Base-by-base conservation (phyloP, 2,797 vertebrate species). In the Thaleichthys pacificus region DNA sequence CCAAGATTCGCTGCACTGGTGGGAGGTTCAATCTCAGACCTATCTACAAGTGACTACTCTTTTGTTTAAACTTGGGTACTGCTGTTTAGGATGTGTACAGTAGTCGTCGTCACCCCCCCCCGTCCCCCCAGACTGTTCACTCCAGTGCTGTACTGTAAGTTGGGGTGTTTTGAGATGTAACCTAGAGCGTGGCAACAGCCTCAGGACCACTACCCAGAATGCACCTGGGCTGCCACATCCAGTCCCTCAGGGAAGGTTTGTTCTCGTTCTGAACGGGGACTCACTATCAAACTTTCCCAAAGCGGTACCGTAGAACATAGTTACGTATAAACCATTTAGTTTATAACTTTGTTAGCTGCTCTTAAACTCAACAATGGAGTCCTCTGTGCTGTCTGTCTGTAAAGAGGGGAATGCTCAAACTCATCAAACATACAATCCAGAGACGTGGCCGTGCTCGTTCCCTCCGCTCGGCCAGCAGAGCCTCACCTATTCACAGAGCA, bases 401-500 rank as follows among this genome's bases (percentile, higher is more conserved):
- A 21, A 56, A 62, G 21, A 56, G 64, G 35, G 60, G 22, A 77
- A 62, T 71, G 56, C n/a, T 7, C 17, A 5, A 57, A 74, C 49
- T 9, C 68, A 58, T 26, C 51, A 38, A 30, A 71, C 74, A 69
- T 21, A 69, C 69, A 19, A 38, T 2, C 75, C 24, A 77, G 49
- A 74, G 68, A 74, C 83, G 83, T 86, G 80, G 81, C 72, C 71
- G 72, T 61, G n/a, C 22, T 14, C 3, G 38, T 63, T 58, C 71
- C 80, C 66, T n/a, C n/a, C n/a, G n/a, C n/a, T n/a, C n/a, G 1
- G 22, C 22, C 72, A 72, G 82, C 73, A 56, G 75, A 42, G 69
- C 74, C 30, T 26, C 69, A 58, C 17, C 70, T 47, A 2, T 57
- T 47, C 22, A 42, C 51, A 63, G 17, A 49, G 8, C 56, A 56